Conservation (phyloP, 2,797 vertebrate genomes). For the Eidolon dupreanum region DNA sequence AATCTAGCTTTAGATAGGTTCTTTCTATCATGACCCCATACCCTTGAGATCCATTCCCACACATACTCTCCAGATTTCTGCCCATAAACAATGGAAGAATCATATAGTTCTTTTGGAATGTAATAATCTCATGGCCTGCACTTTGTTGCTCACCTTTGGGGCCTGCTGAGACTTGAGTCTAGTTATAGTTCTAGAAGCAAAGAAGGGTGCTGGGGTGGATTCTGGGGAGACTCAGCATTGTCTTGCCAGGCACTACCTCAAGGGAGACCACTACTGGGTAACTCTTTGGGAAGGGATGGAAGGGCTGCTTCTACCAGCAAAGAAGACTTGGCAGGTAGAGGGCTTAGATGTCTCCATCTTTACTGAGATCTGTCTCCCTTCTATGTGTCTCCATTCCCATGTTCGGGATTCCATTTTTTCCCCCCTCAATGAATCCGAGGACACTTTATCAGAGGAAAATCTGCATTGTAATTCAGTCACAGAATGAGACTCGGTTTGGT, state of each 20-base stretch:
- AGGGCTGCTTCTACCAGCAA: background rate
- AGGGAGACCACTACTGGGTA: rapidly evolving
- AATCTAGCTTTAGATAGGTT: background rate
- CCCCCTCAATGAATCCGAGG: too few relatives aligned
- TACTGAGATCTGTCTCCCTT: background rate
- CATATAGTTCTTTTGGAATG: too few relatives aligned
- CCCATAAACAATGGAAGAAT: background rate
- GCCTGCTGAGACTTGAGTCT: background rate
- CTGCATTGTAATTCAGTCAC: background rate
- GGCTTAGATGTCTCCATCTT: background rate
- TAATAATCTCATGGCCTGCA: background rate
- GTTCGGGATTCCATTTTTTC: background rate
- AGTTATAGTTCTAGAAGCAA: too few relatives aligned
- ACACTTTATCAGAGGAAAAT: background rate
- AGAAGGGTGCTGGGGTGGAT: background rate
- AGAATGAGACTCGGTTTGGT: background rate
- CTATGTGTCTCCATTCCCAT: background rate
- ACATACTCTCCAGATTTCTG: background rate
- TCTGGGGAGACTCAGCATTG: background rate
- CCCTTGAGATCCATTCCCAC: background rate
- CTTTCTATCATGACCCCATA: background rate
- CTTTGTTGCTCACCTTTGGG: background rate
- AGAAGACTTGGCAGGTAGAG: too few relatives aligned
- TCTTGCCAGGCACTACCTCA: background rate
- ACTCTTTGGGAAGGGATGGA: background rate